These are phyloP conservation scores for Chlamydotis undulata DNA, from an alignment of 2,113 vertebrate genomes.

Conservation along the genomic window DNA sequence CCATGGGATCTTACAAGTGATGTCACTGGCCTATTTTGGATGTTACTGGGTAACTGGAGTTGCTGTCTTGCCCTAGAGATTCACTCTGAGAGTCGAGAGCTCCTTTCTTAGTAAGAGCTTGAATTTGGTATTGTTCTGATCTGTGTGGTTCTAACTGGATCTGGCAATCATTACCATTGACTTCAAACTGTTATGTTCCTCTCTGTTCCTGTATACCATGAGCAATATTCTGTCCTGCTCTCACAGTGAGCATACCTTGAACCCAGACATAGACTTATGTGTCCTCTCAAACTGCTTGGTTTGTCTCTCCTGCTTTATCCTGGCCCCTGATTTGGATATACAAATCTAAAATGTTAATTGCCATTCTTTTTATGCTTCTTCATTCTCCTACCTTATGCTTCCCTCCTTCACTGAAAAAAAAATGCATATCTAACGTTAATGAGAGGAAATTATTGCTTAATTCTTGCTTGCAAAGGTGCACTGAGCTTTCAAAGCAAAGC, in stretches of 20 bases:
- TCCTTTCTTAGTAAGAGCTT: neutral
- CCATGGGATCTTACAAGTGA: neutral
- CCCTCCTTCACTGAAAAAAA: neutral
- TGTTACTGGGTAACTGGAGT: neutral
- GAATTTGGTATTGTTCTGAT: neutral
- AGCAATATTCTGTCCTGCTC: neutral
- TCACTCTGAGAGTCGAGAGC: neutral
- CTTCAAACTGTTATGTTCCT: neutral
- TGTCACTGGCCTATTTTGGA: neutral
- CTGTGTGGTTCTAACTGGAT: neutral
- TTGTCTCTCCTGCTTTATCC: neutral
- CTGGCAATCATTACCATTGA: neutral
- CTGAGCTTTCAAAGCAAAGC: neutral
- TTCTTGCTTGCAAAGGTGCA: neutral
- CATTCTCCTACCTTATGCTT: neutral
- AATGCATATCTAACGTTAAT: neutral
- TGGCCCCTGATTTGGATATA: neutral
- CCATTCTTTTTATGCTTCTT: neutral
- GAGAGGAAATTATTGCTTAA: neutral
- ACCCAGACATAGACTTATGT: neutral
- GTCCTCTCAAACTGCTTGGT: neutral
- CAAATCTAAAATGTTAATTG: neutral
- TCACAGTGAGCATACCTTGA: neutral
- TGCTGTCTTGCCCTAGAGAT: neutral
- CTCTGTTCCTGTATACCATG: neutral